Percentiles rank a stretch among this genome's conserved stretches.
phyloP scores from a whole-genome alignment of 2,113 vertebrate genomes.

The Oxygymnocypris stewartii region DNA sequence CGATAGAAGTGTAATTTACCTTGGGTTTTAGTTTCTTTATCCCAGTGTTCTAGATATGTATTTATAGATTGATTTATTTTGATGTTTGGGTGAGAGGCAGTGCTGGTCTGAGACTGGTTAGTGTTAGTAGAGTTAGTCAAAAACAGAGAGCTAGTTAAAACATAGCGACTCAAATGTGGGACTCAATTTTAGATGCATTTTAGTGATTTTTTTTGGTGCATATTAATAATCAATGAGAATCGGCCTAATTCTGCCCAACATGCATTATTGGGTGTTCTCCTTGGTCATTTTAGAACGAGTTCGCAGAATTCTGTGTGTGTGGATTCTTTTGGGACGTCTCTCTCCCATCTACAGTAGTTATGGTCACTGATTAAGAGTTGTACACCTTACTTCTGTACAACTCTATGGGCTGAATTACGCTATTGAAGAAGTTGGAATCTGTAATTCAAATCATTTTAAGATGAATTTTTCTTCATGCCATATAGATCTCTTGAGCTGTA shows the following conservation, averaged over 20 bases:
- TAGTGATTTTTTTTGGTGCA: not conserved
- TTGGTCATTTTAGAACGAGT: not conserved
- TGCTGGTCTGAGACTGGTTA: not conserved
- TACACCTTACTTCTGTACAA: not conserved
- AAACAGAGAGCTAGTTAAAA: no score
- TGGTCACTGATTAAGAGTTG: not conserved
- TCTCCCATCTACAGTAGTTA: not conserved
- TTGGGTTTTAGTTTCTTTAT: not conserved
- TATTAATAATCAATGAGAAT: not conserved
- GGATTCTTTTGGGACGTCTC: not conserved
- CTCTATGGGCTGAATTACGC: no score
- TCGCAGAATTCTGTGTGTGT: not conserved
- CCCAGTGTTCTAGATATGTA: not conserved
- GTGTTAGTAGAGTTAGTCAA: not conserved
- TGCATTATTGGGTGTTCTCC: not conserved
- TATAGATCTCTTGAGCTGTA: not conserved
- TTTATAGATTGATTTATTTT: not conserved
- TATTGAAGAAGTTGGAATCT: not conserved
- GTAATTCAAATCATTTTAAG: not conserved
- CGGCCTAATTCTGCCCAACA: not conserved
- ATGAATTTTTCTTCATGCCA: not conserved
- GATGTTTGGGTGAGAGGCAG: not conserved
- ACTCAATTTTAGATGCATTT: not conserved
- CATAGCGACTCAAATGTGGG: not conserved
- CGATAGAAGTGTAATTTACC: not conserved